Evolutionary conservation across 2,888 invertebrate species (phyloP).

Genomic region (Entomobrya multifasciata): DNA sequence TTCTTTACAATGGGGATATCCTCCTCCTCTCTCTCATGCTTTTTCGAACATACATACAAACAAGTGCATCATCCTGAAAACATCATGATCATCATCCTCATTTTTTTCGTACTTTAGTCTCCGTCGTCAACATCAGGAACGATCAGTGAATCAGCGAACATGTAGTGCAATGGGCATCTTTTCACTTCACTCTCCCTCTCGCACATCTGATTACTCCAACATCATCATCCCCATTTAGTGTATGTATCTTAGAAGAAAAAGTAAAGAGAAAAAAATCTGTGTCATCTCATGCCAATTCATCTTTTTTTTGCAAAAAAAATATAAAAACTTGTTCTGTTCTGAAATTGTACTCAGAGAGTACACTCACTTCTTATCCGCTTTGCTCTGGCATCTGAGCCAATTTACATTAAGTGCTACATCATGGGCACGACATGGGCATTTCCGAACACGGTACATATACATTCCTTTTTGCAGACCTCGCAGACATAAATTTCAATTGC

Average conservation of each 20-base stretch:
- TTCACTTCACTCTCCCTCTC: no score
- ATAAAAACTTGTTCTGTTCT: no score
- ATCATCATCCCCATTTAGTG: no score
- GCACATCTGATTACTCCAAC: constrained; percentile 43
- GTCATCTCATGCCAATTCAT: constrained; percentile 43
- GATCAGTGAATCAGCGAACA: constrained; percentile 13
- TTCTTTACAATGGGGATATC: no score
- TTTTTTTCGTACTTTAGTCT: not conserved
- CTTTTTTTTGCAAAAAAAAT: constrained; percentile 25
- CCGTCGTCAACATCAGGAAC: not conserved
- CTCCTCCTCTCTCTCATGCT: no score
- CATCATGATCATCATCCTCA: not conserved
- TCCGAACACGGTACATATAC: constrained; percentile 18
- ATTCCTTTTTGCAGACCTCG: not conserved
- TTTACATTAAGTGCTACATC: not conserved
- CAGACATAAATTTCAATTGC: constrained; percentile 2
- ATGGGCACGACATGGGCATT: not conserved
- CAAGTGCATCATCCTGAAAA: constrained; percentile 33
- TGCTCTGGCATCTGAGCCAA: constrained; percentile 29
- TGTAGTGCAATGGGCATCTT: not conserved
- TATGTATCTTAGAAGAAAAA: not conserved
- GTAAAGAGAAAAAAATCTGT: constrained; percentile 27
- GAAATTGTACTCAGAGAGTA: no score
- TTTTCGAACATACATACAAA: no score
- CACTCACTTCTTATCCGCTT: not conserved